Evolutionary conservation across 2,797 vertebrate genomes (phyloP).

Genomic region (Sphenopsis melanotis): DNA sequence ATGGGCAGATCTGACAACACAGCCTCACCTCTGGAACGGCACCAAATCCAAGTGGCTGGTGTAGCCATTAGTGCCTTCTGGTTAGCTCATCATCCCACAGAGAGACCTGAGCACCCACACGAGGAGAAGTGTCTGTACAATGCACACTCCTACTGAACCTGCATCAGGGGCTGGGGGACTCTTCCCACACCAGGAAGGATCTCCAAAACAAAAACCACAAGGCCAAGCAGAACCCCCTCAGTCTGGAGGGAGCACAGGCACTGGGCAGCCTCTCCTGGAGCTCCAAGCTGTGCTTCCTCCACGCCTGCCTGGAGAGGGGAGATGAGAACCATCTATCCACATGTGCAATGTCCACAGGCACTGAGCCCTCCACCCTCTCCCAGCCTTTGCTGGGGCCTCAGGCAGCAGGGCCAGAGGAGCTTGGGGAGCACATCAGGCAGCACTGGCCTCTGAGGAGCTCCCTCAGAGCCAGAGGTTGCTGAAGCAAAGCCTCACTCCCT

Average conservation of each 20-base stretch:
- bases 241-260: background rate
- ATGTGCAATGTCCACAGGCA: rapidly evolving
- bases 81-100: constrained; percentile 8
- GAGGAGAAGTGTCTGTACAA: background rate
- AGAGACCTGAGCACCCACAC: background rate
- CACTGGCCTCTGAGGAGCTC: background rate
- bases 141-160: background rate
- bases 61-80: constrained; percentile 33
- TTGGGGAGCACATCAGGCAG: background rate
- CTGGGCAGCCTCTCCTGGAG: background rate
- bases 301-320: background rate
- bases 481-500: background rate
- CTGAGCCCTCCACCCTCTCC: background rate
- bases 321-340: background rate
- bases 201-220: background rate
- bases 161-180: background rate
- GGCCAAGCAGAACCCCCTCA: background rate
- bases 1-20: background rate
- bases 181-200: background rate
- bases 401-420: background rate
- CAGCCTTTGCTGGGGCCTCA: background rate
- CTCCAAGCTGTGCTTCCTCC: background rate
- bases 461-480: background rate
- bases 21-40: background rate
- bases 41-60: background rate